Conservation (phyloP, 2,888 invertebrate species). For the Drosophila diplacantha region DNA sequence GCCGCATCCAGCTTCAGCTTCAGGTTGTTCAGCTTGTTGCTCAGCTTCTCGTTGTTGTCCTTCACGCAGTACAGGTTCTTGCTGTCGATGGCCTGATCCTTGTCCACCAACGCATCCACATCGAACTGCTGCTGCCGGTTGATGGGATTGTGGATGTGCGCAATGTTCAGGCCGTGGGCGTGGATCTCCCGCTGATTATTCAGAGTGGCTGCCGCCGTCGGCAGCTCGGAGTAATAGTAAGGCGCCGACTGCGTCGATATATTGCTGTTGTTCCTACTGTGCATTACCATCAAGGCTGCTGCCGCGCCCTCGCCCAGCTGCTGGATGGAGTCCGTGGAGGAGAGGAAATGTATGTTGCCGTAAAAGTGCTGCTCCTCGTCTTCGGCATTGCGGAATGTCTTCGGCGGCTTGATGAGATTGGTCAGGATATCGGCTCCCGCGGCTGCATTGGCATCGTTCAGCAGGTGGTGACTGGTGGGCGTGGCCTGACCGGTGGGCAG, state of each 20-base stretch:
- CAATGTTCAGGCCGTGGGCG: constrained; percentile 70
- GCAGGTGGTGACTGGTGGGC: constrained; percentile 46
- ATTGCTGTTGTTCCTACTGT: constrained; percentile 82
- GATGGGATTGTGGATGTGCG: constrained; percentile 79
- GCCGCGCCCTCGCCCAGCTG: constrained; percentile 63
- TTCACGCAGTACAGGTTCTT: constrained; percentile 76
- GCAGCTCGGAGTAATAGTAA: constrained; percentile 88
- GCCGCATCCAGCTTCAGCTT: constrained; percentile 49
- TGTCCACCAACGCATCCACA: constrained; percentile 84
- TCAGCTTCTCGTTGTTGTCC: constrained; percentile 74
- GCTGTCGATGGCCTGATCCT: constrained; percentile 79
- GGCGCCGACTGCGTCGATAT: constrained; percentile 85
- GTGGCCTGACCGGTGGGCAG: constrained; percentile 41
- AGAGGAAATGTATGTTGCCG: constrained; percentile 77
- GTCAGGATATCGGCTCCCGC: constrained; percentile 65
- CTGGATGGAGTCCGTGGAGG: constrained; percentile 76
- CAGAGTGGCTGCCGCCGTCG: constrained; percentile 79
- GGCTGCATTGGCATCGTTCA: constrained; percentile 60
- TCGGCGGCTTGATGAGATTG: constrained; percentile 76
- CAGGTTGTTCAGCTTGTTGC: constrained; percentile 64
- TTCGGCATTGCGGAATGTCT: constrained; percentile 76
- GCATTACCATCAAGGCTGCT: constrained; percentile 78
- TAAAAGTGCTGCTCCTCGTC: constrained; percentile 75
- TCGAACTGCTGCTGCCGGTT: constrained; percentile 72
- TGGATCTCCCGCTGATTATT: constrained; percentile 86